Base-by-base conservation (phyloP, 2,888 invertebrate genomes). In the Bellardia pandia region DNA sequence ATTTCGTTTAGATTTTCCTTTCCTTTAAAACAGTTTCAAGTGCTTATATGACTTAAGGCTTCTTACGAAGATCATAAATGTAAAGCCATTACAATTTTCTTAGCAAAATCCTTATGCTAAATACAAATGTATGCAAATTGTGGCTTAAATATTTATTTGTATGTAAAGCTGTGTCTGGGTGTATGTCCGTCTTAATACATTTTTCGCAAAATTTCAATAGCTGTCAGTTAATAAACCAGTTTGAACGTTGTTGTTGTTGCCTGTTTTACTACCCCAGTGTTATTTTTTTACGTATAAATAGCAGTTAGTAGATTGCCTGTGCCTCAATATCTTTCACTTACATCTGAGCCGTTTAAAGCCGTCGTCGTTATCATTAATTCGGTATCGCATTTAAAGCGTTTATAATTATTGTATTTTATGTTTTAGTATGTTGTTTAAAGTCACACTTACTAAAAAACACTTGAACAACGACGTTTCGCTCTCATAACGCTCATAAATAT, bases 401-500 rank as follows among this genome's bases (percentile, higher is more conserved):
- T 83, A 76, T 83, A 78, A 76, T 86, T 79, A 86, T 79, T 76
- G 79, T 72, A 72, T 79, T 83, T 86, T 79, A 83, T 79, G 71
- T 64, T 86, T 83, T 79, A 82, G 68, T 82, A 68, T 74, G 71
- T 69, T 82, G 68, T 74, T 77, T 75, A 75, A 79, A 86, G 51
- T 75, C 78, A 79, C 86, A 83, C 86, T 86, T 75, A 71, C 53
- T 83, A 78, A 58, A 51, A 75, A 80, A 72, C 58, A 71, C 78
- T 75, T 74, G 37, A 16, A 30, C 9, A 51, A 51, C 33, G 42
- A 45, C 6, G n/a, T 14, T 58, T 33, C 9, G n/a, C 0, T 58
- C 30, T 53, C 69, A 76, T 69, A 56, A 76, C 13, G 11, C 72
- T 75, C 74, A 76, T 75, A 82, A 82, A 83, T 1, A 64, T 77